A percentile compares a stretch with the other conserved stretches of the same genome.
phyloP scores from a whole-genome alignment of 2,113 vertebrate species.

The Oncorhynchus tshawytscha region DNA sequence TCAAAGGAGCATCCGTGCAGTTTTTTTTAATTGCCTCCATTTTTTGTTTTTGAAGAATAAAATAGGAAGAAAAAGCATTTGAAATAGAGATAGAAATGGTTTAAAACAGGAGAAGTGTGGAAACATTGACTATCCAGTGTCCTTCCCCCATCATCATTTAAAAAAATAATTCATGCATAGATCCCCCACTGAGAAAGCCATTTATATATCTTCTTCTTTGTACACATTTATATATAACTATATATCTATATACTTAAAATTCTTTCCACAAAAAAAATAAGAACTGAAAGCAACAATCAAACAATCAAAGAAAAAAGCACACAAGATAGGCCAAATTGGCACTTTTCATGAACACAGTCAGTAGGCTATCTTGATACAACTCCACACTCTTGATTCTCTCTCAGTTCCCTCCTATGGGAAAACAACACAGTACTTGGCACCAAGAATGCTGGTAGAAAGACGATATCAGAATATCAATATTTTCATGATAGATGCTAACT shows the following conservation, averaged over 20 bases:
- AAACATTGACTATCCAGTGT: slow-evolving; percentile 7
- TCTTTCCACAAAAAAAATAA: slow-evolving; percentile 56
- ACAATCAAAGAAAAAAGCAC: slow-evolving; percentile 49
- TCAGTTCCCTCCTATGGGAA: slow-evolving; percentile 45
- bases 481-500: slow-evolving; percentile 43
- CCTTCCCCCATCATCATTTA: slow-evolving; percentile 36
- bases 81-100: background rate
- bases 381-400: slow-evolving; percentile 23
- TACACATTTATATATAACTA: slow-evolving; percentile 75
- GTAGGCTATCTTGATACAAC: slow-evolving; percentile 41
- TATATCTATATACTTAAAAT: slow-evolving; percentile 73
- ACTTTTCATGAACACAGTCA: slow-evolving; percentile 62
- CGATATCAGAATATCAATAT: slow-evolving; percentile 53
- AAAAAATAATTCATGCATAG: slow-evolving; percentile 79
- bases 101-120: slow-evolving; percentile 12
- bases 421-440: slow-evolving; percentile 70
- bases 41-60: background rate
- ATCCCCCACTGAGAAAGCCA: slow-evolving; percentile 70
- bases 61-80: background rate
- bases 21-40: no score
- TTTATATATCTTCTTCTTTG: slow-evolving; percentile 74
- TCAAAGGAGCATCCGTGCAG: no score
- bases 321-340: slow-evolving; percentile 70
- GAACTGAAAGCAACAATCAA: slow-evolving; percentile 47
- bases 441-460: slow-evolving; percentile 74